Evolutionary conservation across 1,140 invertebrate species (phyloP), one percentile per base, ranked within the genome.

Genomic region (Doryteuthis pealeii): DNA sequence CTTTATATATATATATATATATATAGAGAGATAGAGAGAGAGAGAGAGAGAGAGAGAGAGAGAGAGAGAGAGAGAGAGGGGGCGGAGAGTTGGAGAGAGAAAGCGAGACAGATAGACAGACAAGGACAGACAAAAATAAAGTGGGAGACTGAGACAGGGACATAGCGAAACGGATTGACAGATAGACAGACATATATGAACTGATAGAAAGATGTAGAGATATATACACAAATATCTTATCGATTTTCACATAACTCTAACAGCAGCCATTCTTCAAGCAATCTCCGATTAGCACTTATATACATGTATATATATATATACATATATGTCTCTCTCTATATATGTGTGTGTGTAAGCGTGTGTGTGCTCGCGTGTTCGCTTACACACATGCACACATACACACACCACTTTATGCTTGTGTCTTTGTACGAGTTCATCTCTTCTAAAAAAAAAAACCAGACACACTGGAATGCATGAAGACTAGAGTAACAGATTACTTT

Each of bases 81-180:
- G 35, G 35, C 35, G 10, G 35, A 40, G 35, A 0, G 43, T 14
- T 8, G 15, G 26, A 31, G 32, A 58, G 45, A 54, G 58, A 35
- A 26, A 68, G 49, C 30, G 33, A 22, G 45, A n/a, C 10, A 58
- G 18, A 28, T 1, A 22, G 0, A 30, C 49, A 72, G 58, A 49
- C 14, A 35, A 18, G 31, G 28, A 69, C n/a, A 3, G 26, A 75
- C 54, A 12, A 22, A 22, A 1, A 49, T 12, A 49, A 22, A 8
- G 54, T 5, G 54, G 1, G 54, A 68, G 62, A 72, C 31, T 30
- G 49, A 72, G 70, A 49, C 22, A 67, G 32, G 30, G 28, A 45
- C n/a, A 31, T 18, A 71, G 32, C 70, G 28, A 18, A 22, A 54
- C 30, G 35, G 35, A 12, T 30, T 2, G 30, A 28, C 30, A 6